Conservation (phyloP, 2,113 vertebrate species). For the Notarius quadriscutis region DNA sequence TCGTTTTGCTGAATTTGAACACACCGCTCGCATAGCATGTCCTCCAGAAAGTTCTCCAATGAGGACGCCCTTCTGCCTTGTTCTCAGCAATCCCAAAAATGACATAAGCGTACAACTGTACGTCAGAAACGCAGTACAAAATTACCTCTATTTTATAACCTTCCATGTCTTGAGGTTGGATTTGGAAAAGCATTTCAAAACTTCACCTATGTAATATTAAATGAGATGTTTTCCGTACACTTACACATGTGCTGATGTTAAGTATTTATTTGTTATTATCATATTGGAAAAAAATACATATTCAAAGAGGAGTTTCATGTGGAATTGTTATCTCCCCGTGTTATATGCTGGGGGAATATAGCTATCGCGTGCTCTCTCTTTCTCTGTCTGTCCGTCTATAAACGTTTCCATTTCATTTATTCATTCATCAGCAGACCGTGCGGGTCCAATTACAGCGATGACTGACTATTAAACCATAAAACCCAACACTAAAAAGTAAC, state of each 20-base stretch:
- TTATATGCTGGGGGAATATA: too few species aligned
- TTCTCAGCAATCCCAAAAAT: not conserved
- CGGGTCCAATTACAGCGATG: too few species aligned
- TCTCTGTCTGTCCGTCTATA: too few species aligned
- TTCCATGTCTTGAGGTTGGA: not conserved
- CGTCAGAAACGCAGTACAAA: not conserved
- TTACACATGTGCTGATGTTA: not conserved
- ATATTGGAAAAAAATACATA: not conserved
- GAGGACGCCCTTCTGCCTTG: not conserved
- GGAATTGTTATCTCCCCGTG: not conserved
- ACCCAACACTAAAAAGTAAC: too few species aligned
- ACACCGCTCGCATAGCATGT: too few species aligned
- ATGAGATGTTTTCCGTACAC: not conserved
- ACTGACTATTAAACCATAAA: too few species aligned
- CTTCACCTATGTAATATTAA: not conserved
- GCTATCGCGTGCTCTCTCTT: too few species aligned
- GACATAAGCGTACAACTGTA: not conserved
- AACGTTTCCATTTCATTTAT: too few species aligned
- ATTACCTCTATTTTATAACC: not conserved
- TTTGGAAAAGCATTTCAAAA: not conserved
- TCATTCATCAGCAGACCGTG: too few species aligned
- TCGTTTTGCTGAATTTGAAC: too few species aligned
- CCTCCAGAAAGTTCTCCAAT: not conserved
- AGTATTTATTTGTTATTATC: not conserved
- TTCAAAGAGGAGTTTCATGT: not conserved